phyloP scores from a whole-genome alignment of 2,888 invertebrate genomes.

The Monochamus alternatus region DNA sequence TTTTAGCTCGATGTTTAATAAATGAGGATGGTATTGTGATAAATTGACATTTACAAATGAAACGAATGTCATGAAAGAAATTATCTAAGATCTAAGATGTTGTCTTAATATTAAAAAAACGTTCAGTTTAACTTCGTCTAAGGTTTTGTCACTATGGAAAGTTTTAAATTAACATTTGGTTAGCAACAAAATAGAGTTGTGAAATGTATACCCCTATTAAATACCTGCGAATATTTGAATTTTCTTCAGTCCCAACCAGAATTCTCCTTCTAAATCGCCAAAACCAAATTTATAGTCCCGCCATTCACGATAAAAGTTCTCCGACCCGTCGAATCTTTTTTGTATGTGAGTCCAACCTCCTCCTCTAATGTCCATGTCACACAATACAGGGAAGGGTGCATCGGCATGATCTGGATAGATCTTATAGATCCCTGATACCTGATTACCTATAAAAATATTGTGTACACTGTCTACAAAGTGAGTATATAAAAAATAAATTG shows the following conservation, averaged over 20 bases:
- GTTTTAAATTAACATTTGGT: no score
- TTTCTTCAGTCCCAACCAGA: constrained; percentile 82
- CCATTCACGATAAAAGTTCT: constrained; percentile 80
- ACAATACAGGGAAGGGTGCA: constrained; percentile 78
- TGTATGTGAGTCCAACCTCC: constrained; percentile 82
- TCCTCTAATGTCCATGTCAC: constrained; percentile 76
- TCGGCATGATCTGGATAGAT: constrained; percentile 74
- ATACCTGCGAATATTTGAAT: constrained; percentile 74
- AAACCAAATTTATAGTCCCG: constrained; percentile 80
- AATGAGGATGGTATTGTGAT: no score
- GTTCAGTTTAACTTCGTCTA: no score
- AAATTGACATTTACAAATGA: no score
- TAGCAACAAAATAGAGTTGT: no score
- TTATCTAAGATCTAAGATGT: no score
- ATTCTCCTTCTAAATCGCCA: constrained; percentile 81
- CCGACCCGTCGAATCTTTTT: constrained; percentile 77
- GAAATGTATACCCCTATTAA: constrained; percentile 47
- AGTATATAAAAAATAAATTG: no score
- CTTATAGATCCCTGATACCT: constrained; percentile 76
- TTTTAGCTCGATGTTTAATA: no score
- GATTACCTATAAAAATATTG: constrained; percentile 67
- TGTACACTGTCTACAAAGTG: no score
- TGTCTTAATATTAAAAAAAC: no score
- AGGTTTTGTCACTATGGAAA: no score
- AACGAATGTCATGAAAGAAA: no score